phyloP scores from a whole-genome alignment of 1,140 invertebrate genomes.

The Branchinecta lindahli region DNA sequence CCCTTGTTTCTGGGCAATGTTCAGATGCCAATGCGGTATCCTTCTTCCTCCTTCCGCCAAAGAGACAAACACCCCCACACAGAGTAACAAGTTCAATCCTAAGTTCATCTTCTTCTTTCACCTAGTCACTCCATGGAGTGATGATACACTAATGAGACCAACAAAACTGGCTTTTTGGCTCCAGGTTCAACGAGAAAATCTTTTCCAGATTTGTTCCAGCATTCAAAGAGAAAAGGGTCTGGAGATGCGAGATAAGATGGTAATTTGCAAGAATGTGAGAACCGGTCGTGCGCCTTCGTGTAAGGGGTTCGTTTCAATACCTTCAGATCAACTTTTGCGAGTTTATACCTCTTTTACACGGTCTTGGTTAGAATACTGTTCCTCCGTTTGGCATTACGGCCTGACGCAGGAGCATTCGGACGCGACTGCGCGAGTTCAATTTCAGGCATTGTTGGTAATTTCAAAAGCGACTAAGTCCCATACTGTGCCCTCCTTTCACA shows the following conservation, averaged over 20 bases:
- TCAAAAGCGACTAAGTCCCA: slow-evolving; percentile 5
- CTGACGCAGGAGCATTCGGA: slow-evolving; percentile 3
- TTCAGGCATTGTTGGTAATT: background rate
- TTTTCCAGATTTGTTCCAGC: background rate
- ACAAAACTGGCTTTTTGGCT: background rate
- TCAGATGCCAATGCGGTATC: slow-evolving; percentile 1
- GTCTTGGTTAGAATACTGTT: background rate
- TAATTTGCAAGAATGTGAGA: no score
- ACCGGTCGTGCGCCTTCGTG: no score
- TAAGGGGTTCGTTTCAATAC: background rate
- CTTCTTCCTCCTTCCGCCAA: background rate
- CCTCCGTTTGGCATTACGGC: slow-evolving; percentile 4
- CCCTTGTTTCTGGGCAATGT: slow-evolving; percentile 1
- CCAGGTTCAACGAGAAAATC: background rate
- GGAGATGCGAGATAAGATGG: no score
- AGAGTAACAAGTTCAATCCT: background rate
- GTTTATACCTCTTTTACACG: slow-evolving; percentile 1
- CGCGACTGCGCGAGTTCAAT: background rate
- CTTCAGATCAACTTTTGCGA: slow-evolving; percentile 5
- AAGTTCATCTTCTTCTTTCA: background rate
- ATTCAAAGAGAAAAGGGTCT: background rate
- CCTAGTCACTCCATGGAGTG: background rate
- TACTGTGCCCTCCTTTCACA: background rate
- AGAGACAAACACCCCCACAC: background rate
- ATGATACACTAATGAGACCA: background rate